Evolutionary conservation across 2,888 invertebrate genomes (phyloP).

Genomic region (Bruchidius siliquastri): DNA sequence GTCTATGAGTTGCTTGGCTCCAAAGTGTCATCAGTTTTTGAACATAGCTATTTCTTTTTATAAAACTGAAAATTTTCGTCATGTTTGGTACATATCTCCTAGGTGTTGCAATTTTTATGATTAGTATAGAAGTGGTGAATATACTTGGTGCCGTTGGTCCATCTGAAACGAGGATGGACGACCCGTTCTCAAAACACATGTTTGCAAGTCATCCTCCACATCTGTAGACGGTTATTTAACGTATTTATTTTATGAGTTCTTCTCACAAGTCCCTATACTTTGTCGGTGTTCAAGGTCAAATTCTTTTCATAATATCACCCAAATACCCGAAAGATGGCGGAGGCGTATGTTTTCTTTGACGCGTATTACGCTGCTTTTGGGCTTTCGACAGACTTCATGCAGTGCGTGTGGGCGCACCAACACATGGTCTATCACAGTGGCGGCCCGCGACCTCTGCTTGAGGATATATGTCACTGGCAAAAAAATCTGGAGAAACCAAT

Average conservation of each 20-base stretch:
- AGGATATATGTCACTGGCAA: no score
- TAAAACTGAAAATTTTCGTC: no score
- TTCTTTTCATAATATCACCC: background rate
- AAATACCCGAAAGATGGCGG: background rate
- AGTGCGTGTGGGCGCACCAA: conserved; percentile 6
- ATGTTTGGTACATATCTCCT: no score
- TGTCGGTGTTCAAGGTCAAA: background rate
- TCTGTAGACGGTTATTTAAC: background rate
- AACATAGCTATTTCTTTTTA: no score
- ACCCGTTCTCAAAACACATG: background rate
- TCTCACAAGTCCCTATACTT: background rate
- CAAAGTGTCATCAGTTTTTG: no score
- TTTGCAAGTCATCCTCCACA: background rate
- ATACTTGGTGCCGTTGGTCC: background rate
- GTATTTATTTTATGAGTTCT: background rate
- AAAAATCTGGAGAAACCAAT: no score
- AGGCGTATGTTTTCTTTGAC: conserved; percentile 4
- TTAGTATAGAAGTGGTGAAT: no score
- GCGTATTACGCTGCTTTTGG: background rate
- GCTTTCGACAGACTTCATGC: conserved; percentile 1
- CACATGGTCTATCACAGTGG: background rate
- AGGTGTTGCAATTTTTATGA: no score
- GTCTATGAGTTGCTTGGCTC: no score
- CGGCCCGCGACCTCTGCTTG: background rate
- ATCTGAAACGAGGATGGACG: background rate